Base-by-base conservation (phyloP, 2,888 invertebrate species). In the Blastobasis adustella region DNA sequence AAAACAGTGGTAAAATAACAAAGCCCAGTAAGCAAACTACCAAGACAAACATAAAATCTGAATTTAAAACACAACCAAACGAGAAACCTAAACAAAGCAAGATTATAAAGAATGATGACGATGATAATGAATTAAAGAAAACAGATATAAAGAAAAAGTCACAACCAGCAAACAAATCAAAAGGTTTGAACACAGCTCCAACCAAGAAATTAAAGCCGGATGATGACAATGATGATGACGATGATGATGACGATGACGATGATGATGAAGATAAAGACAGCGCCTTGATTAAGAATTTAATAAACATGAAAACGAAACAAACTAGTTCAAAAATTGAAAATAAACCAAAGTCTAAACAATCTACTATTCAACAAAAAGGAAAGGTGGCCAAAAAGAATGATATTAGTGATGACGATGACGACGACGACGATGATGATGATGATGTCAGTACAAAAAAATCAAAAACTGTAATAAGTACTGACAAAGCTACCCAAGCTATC, bases 341-440 rank as follows among this genome's bases (percentile, higher is more conserved):
- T 10, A 47, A 47, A n/a, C n/a, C n/a, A n/a, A n/a, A n/a, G n/a
- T n/a, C n/a, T n/a, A n/a, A n/a, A 47, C 39, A 8, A 6, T 10
- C 47, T 9, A 4, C 8, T 7, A 5, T 1, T 8, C 5, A 23
- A 47, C 10, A 10, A 43, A 49, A 44, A 37, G 10, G 40, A 5
- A 10, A 47, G 5, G 7, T 10, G 9, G 10, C 47, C 7, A 47
- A 39, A 41, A 42, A 9, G 36, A 6, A 6, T 5, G 42, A 23
- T 37, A n/a, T n/a, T n/a, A 23, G 6, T 37, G 45, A 45, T 45
- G 46, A 49, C 10, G 49, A 51, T 8, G 62, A 68, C 39, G 64
- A 73, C 0, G 63, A 66, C 5, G 64, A 65, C 5, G 59, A 58
- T 44, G 58, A 66, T 39, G 61, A 60, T 10, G 60, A 65, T 39